Base-by-base conservation (phyloP, 2,888 invertebrate genomes). In the Yponomeuta evonymella region DNA sequence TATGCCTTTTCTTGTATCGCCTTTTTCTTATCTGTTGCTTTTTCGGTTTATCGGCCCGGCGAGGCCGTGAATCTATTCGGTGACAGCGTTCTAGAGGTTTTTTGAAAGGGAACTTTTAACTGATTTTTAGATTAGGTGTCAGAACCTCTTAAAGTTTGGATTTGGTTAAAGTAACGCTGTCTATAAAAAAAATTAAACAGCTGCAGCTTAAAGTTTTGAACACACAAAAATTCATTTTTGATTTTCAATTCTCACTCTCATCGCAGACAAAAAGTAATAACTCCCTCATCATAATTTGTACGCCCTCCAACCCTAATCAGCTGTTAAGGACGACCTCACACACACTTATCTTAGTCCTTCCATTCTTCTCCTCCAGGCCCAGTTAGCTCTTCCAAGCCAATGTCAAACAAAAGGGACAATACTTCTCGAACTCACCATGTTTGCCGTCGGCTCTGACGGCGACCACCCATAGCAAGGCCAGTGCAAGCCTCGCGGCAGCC, bases 391-490 rank as follows among this genome's bases (percentile, higher is more conserved):
- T 64, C 64, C 3, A 30, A 30, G 15, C 48, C 65, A 51, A 48
- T 51, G 33, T 12, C 29, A 36, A 67, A 33, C 62, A 69, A 51
- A 72, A 69, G 64, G 63, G 43, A 43, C 43, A 43, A 5, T 43
- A 15, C 8, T 11, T 23, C 71, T 29, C 64, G n/a, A 73, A 85
- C 90, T 88, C 76, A 91, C 91, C 90, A 81, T 88, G 89, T 87
- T 89, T 87, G 74, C 85, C 79, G 75, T 85, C 85, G 74, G 86
- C 87, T 77, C 83, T 79, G 78, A 83, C 86, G 74, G 83, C 88
- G 90, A 86, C 90, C 90, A 90, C 89, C 89, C 90, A 90, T 83
- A 90, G 85, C 81, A 90, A 80, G 87, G 90, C 88, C 83, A 89
- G 86, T 78, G 83, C 78, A 78, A 84, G 84, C 84, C 86, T 83